Evolutionary conservation across 2,797 vertebrate species (phyloP).

Genomic region (Muscicapa comitata): DNA sequence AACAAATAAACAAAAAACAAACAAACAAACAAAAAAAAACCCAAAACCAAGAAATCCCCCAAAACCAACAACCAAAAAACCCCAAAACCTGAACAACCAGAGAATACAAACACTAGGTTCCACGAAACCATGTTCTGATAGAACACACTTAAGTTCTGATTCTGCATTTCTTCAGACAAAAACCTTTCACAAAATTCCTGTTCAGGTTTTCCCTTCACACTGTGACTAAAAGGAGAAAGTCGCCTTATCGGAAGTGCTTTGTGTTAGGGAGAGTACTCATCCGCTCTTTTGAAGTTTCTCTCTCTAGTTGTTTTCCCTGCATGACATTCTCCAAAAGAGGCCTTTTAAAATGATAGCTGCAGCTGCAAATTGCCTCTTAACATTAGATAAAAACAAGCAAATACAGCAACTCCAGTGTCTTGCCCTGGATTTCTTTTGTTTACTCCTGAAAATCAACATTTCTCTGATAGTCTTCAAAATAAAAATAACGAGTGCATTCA

Average conservation of each 20-base stretch:
- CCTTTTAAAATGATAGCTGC: not conserved
- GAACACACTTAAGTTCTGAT: not conserved
- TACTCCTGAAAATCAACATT: not conserved
- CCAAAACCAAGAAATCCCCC: not conserved
- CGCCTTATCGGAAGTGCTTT: not conserved
- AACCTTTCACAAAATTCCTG: not conserved
- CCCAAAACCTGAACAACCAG: not conserved
- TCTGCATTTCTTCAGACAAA: not conserved
- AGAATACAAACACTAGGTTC: not conserved
- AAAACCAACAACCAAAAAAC: not conserved
- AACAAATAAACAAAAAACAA: not conserved
- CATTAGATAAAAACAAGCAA: not conserved
- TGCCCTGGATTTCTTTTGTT: not conserved
- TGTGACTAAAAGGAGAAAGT: not conserved
- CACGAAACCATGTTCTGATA: not conserved
- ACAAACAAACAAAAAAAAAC: too few species aligned
- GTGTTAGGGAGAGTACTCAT: not conserved
- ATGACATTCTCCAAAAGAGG: not conserved
- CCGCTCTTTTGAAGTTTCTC: not conserved
- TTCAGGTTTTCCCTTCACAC: not conserved
- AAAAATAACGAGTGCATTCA: not conserved
- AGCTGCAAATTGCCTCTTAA: not conserved
- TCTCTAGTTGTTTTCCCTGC: not conserved
- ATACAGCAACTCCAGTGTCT: not conserved
- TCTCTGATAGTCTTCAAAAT: not conserved